Base-by-base conservation (phyloP, 2,888 invertebrate genomes). In the Neria commutata region DNA sequence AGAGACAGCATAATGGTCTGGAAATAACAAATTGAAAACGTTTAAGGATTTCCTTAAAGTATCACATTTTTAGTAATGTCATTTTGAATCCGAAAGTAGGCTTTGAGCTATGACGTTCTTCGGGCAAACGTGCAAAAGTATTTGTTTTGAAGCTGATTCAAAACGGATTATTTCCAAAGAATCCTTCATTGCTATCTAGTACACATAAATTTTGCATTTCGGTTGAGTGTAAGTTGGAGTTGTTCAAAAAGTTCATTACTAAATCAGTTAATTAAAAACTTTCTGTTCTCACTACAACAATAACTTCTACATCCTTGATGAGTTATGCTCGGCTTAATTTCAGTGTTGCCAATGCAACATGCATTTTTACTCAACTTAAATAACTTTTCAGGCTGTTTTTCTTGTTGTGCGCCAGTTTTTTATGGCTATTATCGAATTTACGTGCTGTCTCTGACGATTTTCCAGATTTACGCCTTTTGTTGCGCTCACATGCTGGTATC, bases 261-360 rank as follows among this genome's bases (percentile, higher is more conserved):
- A 76, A 76, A 74, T 75, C 69, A 74, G 76, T 76, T 76, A 75
- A 74, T 75, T 76, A 76, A 75, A 75, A 76, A 75, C 64, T 71
- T 75, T 76, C 58, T 64, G 60, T 62, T 61, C 33, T 63, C 62
- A 45, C 26, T 4, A n/a, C 21, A 33, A 21, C 5, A 21, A 23
- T 23, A 14, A 45, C 21, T 11, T 21, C 6, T 14, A 19, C 21
- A 21, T 21, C 16, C 17, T 11, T 25, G 52, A 24, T 24, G 17
- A 40, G 24, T 52, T 40, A 52, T 40, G 54, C 54, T 33, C 33
- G 34, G 47, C 29, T 29, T 46, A 54, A 54, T 46, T 54, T 46
- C 54, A 47, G 46, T 10, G 54, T 54, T 54, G 47, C 24, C 54
- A 54, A 21, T 26, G 17, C 47, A 34, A 23, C 25, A 40, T 5